Percentiles rank a stretch among this genome's conserved stretches.
phyloP scores from a whole-genome alignment of 2,888 invertebrate genomes.

The Cerastoderma edule region DNA sequence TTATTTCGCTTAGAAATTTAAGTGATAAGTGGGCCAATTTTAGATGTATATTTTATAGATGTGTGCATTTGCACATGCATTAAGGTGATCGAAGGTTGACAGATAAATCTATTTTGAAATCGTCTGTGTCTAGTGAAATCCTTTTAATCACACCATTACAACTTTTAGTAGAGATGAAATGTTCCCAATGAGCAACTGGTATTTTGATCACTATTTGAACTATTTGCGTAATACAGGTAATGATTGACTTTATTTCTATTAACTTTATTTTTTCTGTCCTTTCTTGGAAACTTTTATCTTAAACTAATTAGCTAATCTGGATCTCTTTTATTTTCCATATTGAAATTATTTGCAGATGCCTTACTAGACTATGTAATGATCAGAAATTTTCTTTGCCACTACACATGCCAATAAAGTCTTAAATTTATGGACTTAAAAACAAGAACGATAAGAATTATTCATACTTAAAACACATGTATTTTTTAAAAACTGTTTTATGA shows the following conservation, averaged over 20 bases:
- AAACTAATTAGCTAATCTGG: too few species aligned
- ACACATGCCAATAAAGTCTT: too few species aligned
- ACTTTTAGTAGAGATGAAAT: neutral
- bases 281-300: too few species aligned
- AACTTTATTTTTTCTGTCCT: too few species aligned
- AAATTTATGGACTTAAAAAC: too few species aligned
- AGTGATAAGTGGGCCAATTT: neutral
- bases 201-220: slow-evolving; percentile 2
- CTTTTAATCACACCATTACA: neutral
- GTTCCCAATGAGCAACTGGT: slow-evolving; percentile 8
- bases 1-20: neutral
- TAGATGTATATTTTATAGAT: neutral
- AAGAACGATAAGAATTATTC: too few species aligned
- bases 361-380: too few species aligned
- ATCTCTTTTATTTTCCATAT: too few species aligned
- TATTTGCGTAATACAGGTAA: neutral
- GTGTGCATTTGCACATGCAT: neutral
- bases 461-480: too few species aligned
- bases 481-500: too few species aligned
- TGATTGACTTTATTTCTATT: neutral
- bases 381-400: too few species aligned
- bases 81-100: slow-evolving; percentile 1
- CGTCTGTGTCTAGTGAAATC: neutral
- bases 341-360: too few species aligned
- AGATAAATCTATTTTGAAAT: neutral